phyloP scores from a whole-genome alignment of 2,888 invertebrate species.

The Saturnia pavonia region DNA sequence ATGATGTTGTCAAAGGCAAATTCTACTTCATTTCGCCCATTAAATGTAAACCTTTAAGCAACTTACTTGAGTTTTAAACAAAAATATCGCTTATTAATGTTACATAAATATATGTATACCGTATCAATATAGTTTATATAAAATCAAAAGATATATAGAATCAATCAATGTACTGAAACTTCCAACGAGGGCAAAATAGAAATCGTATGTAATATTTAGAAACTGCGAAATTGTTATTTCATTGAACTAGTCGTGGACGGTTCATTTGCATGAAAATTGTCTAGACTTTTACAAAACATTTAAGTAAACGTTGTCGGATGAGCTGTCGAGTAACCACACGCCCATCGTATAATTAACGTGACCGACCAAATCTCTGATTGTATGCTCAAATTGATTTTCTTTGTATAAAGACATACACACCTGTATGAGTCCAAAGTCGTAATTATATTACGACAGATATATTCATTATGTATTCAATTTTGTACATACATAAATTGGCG shows the following conservation, averaged over 20 bases:
- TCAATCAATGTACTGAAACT: neutral
- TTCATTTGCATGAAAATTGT: conserved; percentile 5
- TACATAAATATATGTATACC: neutral
- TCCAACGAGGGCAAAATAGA: conserved; percentile 1
- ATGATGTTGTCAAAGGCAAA: too few relatives aligned
- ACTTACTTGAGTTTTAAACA: too few relatives aligned
- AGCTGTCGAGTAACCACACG: neutral
- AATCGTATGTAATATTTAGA: conserved; percentile 2
- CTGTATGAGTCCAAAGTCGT: neutral
- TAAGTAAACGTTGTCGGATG: neutral
- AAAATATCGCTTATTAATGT: neutral
- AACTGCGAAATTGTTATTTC: neutral
- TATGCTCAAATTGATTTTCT: neutral
- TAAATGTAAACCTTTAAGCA: too few relatives aligned
- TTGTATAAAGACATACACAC: neutral
- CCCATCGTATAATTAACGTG: neutral
- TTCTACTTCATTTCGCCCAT: too few relatives aligned
- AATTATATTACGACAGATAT: neutral
- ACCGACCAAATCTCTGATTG: neutral
- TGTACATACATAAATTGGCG: neutral
- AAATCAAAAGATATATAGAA: too few relatives aligned
- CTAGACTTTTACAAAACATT: conserved; percentile 1
- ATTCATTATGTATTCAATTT: neutral
- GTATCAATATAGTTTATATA: too few relatives aligned
- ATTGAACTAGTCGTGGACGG: neutral